A percentile compares a stretch with the other conserved stretches of the same genome.
phyloP scores from a whole-genome alignment of 1,140 invertebrate species.

The Drosophila eugracilis region DNA sequence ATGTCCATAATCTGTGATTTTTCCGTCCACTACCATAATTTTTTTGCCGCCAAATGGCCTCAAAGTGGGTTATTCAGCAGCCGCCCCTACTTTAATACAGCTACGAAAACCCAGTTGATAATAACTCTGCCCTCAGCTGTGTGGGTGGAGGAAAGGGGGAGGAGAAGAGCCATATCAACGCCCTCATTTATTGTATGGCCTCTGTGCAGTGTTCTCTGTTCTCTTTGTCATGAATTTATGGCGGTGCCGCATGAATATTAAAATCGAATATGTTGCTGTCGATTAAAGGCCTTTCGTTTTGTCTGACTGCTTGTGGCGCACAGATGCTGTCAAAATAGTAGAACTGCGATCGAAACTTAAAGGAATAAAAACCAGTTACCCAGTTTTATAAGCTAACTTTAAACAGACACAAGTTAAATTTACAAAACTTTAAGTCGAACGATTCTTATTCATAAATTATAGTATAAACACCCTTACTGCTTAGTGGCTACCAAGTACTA shows the following conservation, averaged over 20 bases:
- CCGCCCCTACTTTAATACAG: conserved; percentile 24
- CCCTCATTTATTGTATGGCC: conserved; percentile 58
- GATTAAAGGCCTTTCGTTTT: conserved; percentile 82
- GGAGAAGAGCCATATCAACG: conserved; percentile 45
- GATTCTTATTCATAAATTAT: neutral
- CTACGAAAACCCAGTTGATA: conserved; percentile 26
- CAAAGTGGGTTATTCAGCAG: conserved; percentile 29
- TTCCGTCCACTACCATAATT: conserved; percentile 31
- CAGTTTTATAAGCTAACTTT: too few relatives aligned
- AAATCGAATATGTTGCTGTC: conserved; percentile 84
- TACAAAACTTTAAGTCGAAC: too few relatives aligned
- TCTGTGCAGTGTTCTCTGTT: conserved; percentile 16
- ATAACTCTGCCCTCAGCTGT: conserved; percentile 16
- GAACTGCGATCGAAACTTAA: too few relatives aligned
- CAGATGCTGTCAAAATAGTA: neutral
- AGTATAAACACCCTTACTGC: neutral
- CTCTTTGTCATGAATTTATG: conserved; percentile 72
- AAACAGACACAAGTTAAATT: too few relatives aligned
- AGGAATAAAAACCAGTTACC: too few relatives aligned
- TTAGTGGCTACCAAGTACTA: neutral
- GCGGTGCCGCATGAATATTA: conserved; percentile 83
- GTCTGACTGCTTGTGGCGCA: conserved; percentile 37
- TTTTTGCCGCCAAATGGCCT: conserved; percentile 28
- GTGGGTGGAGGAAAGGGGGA: neutral
- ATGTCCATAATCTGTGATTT: conserved; percentile 35